Base-by-base conservation (phyloP, 2,797 vertebrate genomes). In the Sebastes trivittatus region DNA sequence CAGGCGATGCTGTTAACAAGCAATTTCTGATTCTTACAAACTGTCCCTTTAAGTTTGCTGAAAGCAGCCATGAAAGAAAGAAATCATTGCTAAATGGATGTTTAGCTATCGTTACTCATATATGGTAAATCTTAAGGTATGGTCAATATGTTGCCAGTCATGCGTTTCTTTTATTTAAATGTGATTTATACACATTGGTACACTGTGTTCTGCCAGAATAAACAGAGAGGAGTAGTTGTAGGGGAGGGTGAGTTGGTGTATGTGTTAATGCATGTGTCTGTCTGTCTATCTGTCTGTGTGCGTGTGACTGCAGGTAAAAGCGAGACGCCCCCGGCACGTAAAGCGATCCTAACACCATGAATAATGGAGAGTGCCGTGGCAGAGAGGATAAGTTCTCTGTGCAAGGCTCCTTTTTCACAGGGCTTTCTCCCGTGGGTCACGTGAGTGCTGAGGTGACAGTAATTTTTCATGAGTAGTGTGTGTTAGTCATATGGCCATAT, bases 321-420 rank as follows among this genome's bases (percentile, higher is more conserved):
- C 93, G 95, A 96, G 95, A 93, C 86, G 81, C 87, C 90, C 91
- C 91, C 92, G 87, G 92, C 94, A 90, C 82, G 98, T 97, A 99
- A 99, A 95, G 93, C 86, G 97, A 99, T 98, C 96, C 96, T 88
- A 86, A 94, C 92, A 94, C 94, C 92, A 97, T 99, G 93, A 98
- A 99, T 99, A 98, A 99, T 99, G 96, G 87, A 98, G 93, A 80
- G 67, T 74, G 92, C 91, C 89, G 88, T 93, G 92, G 94, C 95
- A 94, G 91, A 94, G 88, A 92, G 90, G 96, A 95, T 96, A 95
- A 92, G 94, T 95, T 96, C 95, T 95, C 95, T 90, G 75, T 55
- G 84, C 92, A 89, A 87, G 92, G 93, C 95, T 96, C 93, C 95
- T 95, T 97, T 97, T 96, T 96, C 96, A 96, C 91, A 88, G 93